Evolutionary conservation across 92 coral and sea anemone species (phyloP), one percentile per base, ranked within the genome.

Genomic region (Plumapathes pennacea): DNA sequence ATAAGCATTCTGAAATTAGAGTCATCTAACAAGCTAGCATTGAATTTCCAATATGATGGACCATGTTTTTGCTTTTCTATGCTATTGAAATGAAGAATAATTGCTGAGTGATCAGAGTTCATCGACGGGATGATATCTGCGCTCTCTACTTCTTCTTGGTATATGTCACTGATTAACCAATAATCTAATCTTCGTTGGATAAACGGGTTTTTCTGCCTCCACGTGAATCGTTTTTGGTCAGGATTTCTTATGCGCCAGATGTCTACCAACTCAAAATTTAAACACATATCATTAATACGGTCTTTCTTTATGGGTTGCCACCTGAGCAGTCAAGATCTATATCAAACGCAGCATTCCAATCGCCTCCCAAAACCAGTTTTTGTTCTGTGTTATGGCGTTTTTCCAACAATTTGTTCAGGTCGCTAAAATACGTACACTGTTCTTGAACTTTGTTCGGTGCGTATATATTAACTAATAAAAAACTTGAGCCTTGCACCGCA

Each of bases 31-130:
- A 79, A 56, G 17, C 73, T 78, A 12, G 55, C 25, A 25, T 78
- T 79, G 43, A 79, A 52, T 55, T 55, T 72, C 80, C 81, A 73
- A 65, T 51, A 65, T 18, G 78, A 61, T 5, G 76, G 77, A 17
- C 88, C 82, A 21, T 26, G 36, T 59, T 49, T 50, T 24, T 56
- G 42, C 24, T 74, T 62, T 7, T 69, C 70, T 15, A 73, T 72
- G 27, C 81, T 51, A 12, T 61, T 70, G 31, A 80, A 27, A 25
- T 24, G 10, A 32, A 63, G 3, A 20, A 39, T 22, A 26, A 72
- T 64, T 4, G 76, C 77, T 8, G 66, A 80, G 51, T 72, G 82
- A 38, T 74, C 83, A 1, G 73, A 14, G 38, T 31, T 67, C 15
- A 81, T 67, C 1, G 83, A 62, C 12, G 72, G 63, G 32, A 65